Base-by-base conservation (phyloP, 2,797 vertebrate genomes). In the Gymnopithys bicolor region DNA sequence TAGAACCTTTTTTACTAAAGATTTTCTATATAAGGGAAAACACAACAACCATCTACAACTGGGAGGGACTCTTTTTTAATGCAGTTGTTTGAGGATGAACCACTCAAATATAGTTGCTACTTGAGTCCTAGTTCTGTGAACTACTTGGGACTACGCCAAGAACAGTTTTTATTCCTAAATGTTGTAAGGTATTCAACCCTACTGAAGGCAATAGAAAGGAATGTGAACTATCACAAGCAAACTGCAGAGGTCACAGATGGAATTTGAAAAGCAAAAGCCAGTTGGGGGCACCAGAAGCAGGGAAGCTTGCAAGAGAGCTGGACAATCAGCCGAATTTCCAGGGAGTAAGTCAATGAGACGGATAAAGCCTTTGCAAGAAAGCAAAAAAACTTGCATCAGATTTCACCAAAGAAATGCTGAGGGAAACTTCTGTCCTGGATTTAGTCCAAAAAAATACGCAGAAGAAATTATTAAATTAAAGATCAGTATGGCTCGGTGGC, bases 251-350 rank as follows among this genome's bases (percentile, higher is more conserved):
- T 94, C 87, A 94, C 77, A 86, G 70, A 22, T 79, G 69, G 79
- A 86, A 92, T 92, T 79, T 88, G 63, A 63, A 82, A 93, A 91
- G 83, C 52, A 93, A 64, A 80, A 93, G 79, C 85, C 77, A 76
- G 76, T 4, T 90, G 77, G 48, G 89, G 88, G 85, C 85, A 91
- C 85, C 64, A 94, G 63, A 90, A 89, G 73, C 75, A 81, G 79
- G 37, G 55, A 84, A 84, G 48, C 58, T 84, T 94, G 91, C 25
- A 27, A 84, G 41, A 77, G 55, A 62, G 32, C 67, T n/a, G n/a
- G 64, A 56, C 43, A 87, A 74, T 78, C 52, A 58, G 33, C 49
- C 35, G 28, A 55, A 39, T 82, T 86, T 92, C 25, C n/a, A 60
- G 55, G 28, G 35, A 80, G 56, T 51, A 63, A 93, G 35, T 53